Conservation (phyloP, 23 tunicate genomes). For the Ascidia mentula region DNA sequence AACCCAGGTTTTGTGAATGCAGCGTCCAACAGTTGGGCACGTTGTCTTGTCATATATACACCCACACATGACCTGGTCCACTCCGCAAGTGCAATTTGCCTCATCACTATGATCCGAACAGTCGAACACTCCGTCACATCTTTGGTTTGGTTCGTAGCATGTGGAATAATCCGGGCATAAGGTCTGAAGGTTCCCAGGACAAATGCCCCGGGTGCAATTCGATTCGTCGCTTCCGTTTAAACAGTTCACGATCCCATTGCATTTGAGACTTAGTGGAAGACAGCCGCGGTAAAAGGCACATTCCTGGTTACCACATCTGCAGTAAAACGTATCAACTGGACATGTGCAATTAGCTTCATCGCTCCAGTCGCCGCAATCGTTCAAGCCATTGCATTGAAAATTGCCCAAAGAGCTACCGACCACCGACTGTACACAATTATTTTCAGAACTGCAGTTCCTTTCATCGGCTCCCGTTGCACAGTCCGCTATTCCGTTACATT, state of each 20-base stretch:
- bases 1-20: not conserved
- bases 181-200: too few relatives aligned
- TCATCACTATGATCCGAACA: not conserved
- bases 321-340: too few relatives aligned
- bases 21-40: not conserved
- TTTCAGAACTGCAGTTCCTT: not conserved
- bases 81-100: not conserved
- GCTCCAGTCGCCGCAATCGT: too few relatives aligned
- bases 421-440: not conserved
- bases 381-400: too few relatives aligned
- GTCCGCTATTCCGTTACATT: constrained; percentile 20
- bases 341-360: too few relatives aligned
- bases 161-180: not conserved
- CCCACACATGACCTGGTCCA: not conserved
- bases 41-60: not conserved
- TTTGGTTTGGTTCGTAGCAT: not conserved
- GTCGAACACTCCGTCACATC: not conserved
- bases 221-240: too few relatives aligned
- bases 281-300: too few relatives aligned
- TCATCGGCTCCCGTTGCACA: constrained; percentile 22
- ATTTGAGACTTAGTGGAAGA: too few relatives aligned
- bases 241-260: too few relatives aligned
- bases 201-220: too few relatives aligned
- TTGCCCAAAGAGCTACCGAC: too few relatives aligned
- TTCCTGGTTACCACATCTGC: too few relatives aligned